Conservation (phyloP, 2,797 vertebrate genomes). For the Eulemur albifrons region DNA sequence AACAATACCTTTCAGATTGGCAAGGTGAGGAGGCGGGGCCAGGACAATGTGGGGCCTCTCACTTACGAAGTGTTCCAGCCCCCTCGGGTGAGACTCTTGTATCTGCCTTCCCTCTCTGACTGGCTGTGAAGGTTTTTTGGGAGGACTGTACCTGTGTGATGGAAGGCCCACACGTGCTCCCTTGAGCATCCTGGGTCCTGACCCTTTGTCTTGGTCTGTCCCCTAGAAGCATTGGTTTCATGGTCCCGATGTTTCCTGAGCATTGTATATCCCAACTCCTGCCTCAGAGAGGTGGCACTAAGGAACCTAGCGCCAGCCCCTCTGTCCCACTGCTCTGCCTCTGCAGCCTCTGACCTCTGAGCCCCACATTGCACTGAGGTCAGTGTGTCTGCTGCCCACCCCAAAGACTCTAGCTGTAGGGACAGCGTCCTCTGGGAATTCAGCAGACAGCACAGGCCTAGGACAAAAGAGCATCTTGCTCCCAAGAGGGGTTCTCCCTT, state of each 20-base stretch:
- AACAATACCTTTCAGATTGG: background rate
- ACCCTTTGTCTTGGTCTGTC: background rate
- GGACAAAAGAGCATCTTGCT: background rate
- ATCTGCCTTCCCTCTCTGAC: background rate
- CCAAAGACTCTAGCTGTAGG: background rate
- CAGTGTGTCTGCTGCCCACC: background rate
- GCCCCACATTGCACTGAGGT: background rate
- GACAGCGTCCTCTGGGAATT: background rate
- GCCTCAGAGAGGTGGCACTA: too few relatives aligned
- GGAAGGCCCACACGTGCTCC: background rate
- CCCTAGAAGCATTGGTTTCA: background rate
- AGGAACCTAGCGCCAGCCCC: background rate
- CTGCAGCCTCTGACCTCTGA: background rate
- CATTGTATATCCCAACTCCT: background rate
- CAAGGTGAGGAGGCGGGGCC: background rate
- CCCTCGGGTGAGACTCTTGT: background rate
- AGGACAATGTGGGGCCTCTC: background rate
- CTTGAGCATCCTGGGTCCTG: background rate
- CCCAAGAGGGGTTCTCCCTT: background rate
- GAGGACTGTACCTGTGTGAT: background rate
- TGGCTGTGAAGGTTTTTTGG: background rate
- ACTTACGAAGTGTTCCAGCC: background rate
- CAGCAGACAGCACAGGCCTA: background rate
- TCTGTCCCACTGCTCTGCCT: background rate
- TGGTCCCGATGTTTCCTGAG: background rate